Percentiles rank a stretch among this genome's conserved stretches.
Evolutionary conservation across 2,888 invertebrate genomes (phyloP).

Genomic region (Scaptomyza caliginosa): DNA sequence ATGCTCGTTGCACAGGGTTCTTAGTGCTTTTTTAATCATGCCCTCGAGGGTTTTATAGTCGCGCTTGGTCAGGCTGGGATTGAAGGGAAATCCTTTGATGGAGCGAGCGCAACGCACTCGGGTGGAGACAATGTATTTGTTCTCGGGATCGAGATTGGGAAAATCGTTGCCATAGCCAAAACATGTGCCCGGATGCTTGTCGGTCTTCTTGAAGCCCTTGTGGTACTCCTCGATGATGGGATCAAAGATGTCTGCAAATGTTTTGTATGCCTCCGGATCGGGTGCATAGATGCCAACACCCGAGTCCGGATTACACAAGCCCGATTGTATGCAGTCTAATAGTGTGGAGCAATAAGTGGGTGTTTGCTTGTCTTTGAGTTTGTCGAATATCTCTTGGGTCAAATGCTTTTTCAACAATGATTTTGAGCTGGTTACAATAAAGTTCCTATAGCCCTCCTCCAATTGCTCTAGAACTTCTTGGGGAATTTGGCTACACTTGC

Average conservation of each 20-base stretch:
- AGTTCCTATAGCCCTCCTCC: conserved; percentile 94
- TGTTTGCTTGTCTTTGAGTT: conserved; percentile 95
- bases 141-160: conserved; percentile 95
- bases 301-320: conserved; percentile 97
- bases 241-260: conserved; percentile 96
- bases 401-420: conserved; percentile 98
- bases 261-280: conserved; percentile 96
- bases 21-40: conserved; percentile 91
- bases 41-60: conserved; percentile 98
- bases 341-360: conserved; percentile 93
- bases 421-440: conserved; percentile 94
- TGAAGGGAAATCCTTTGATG: conserved; percentile 97
- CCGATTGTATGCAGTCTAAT: conserved; percentile 97
- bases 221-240: conserved; percentile 99
- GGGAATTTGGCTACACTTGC: conserved; percentile 86
- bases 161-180: conserved; percentile 96
- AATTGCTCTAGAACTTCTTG: conserved; percentile 93
- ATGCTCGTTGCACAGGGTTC: conserved; percentile 92
- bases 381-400: conserved; percentile 94
- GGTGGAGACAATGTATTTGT: conserved; percentile 95
- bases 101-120: conserved; percentile 98
- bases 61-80: conserved; percentile 96
- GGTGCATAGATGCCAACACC: conserved; percentile 98
- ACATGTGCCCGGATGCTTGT: conserved; percentile 96
- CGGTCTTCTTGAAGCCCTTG: conserved; percentile 94